phyloP scores from a whole-genome alignment of 2,797 vertebrate genomes.

The Cryptoprocta ferox region DNA sequence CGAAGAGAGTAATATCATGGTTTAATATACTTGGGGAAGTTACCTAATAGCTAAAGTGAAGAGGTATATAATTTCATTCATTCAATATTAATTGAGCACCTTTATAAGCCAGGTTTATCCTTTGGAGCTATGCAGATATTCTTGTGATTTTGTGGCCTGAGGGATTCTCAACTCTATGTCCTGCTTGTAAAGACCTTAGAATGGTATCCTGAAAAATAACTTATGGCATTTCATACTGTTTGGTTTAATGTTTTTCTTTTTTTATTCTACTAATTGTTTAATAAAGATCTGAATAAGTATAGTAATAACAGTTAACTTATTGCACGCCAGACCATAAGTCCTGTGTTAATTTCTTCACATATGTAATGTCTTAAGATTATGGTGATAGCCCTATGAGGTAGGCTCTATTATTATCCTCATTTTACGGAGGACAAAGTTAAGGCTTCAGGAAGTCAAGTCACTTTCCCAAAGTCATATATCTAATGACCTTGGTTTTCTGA shows the following conservation, averaged over 20 bases:
- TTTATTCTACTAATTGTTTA: not conserved
- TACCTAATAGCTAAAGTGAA: not conserved
- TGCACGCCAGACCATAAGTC: not conserved
- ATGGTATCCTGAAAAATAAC: conserved; percentile 16
- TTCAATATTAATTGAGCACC: conserved; percentile 1
- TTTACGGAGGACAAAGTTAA: not conserved
- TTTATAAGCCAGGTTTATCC: not conserved
- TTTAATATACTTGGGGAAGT: not conserved
- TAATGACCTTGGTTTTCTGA: conserved; percentile 4
- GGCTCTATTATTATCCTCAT: not conserved
- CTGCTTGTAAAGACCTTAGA: conserved; percentile 15
- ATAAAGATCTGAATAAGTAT: not conserved
- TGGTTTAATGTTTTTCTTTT: not conserved
- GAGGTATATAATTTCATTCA: not conserved
- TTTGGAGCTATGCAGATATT: not conserved
- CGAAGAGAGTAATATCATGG: not conserved
- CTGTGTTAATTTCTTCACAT: not conserved
- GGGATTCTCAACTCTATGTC: not conserved
- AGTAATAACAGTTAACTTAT: not conserved
- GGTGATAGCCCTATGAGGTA: not conserved
- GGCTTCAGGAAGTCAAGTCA: not conserved
- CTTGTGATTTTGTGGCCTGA: not conserved
- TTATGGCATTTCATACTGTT: not conserved
- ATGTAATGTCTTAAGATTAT: not conserved
- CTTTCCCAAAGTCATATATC: conserved; percentile 9